Conservation (phyloP, 2,797 vertebrate genomes). For the Stomatorhinus walkeri region DNA sequence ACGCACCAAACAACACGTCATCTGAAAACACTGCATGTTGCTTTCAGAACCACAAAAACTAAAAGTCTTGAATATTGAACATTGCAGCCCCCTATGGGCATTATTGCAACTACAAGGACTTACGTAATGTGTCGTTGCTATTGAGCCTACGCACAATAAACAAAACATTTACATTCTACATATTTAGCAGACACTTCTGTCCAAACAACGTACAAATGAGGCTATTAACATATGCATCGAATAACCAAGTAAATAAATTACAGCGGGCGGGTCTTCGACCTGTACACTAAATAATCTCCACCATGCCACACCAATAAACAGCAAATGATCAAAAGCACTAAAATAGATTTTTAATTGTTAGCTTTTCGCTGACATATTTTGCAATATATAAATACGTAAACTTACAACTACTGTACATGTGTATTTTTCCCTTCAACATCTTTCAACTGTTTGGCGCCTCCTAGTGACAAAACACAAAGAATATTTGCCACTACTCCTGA, state of each 20-base stretch:
- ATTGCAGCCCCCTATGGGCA: neutral
- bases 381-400: neutral
- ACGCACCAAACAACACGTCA: neutral
- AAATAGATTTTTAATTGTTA: neutral
- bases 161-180: neutral
- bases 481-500: neutral
- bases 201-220: neutral
- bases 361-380: neutral
- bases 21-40: neutral
- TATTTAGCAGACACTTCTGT: neutral
- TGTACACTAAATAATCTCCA: neutral
- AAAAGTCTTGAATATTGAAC: neutral
- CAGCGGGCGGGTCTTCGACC: neutral
- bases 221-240: neutral
- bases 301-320: neutral
- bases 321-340: neutral
- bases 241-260: neutral
- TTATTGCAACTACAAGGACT: conserved; percentile 1
- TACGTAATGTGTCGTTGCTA: neutral
- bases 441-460: neutral
- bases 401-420: neutral
- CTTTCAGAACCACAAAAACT: neutral
- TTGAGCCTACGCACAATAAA: neutral
- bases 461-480: neutral
- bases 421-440: neutral